Base-by-base conservation (phyloP, 2,113 vertebrate species). In the Cardinalis cardinalis region DNA sequence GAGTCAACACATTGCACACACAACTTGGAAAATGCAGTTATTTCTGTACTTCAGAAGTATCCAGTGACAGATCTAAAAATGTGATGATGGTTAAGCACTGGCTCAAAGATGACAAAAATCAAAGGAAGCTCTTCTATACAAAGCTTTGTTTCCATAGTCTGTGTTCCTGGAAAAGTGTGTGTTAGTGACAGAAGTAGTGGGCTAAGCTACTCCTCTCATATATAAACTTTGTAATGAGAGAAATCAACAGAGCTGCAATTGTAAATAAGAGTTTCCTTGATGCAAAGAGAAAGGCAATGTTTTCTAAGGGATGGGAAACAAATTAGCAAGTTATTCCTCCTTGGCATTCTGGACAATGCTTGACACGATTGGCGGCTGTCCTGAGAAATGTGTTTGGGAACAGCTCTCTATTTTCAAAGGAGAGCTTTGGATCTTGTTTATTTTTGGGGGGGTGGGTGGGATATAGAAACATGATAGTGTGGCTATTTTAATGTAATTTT, bases 41-140 rank as follows among this genome's bases (percentile, higher is more conserved):
- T 92, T 92, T 92, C 78, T 38, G 82, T 87, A 72, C 74, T 89
- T 95, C 84, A 92, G 87, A 94, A 92, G 55, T 92, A 94, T 70
- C 87, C 92, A 64, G 51, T 91, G 87, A 83, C 81, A 94, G 63
- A 92, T 92, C 94, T 94, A 28, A 93, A 93, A 93, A 82, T 51
- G 51, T 65, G 84, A 72, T 63, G 87, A 75, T 85, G 68, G 81
- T 87, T 93, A 89, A 94, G 68, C 46, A 82, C 51, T 87, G 84
- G 32, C 89, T 93, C 87, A 94, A 92, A 94, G 82, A 92, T 66
- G 87, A 87, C 71, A 92, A 78, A 84, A 92, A 89, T 93, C 59
- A 91, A 94, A 94, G 81, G 26, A 89, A 69, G 21, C n/a, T 92
- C 86, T 92, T 82, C 66, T 69, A n/a, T 63, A 75, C 46, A 76